phyloP scores from a whole-genome alignment of 2,797 vertebrate genomes.

The Sebastolobus alascanus region DNA sequence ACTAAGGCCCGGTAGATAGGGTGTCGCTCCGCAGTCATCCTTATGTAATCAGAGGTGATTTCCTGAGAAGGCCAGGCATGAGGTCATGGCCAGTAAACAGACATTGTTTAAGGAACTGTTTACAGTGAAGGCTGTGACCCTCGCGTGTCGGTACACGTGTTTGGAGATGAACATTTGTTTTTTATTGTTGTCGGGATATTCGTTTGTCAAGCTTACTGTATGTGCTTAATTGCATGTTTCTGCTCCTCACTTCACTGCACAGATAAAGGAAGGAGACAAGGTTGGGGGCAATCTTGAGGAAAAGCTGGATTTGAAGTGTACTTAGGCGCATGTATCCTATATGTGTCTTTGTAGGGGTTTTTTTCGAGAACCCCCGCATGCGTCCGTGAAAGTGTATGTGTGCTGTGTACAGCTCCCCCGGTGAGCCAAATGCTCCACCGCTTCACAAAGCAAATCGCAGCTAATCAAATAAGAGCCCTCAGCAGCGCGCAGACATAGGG shows the following conservation, averaged over 20 bases:
- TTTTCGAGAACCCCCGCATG: conserved; percentile 38
- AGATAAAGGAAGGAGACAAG: conserved; percentile 19
- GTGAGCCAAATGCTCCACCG: conserved; percentile 75
- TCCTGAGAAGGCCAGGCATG: conserved; percentile 55
- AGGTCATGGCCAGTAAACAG: conserved; percentile 61
- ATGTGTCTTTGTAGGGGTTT: conserved; percentile 44
- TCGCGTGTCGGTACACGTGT: neutral
- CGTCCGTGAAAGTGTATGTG: conserved; percentile 47
- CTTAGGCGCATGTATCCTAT: conserved; percentile 30
- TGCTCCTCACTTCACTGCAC: conserved; percentile 9
- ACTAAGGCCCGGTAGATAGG: conserved; percentile 58
- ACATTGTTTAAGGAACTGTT: neutral
- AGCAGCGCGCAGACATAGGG: conserved; percentile 65
- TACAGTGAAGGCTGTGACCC: conserved; percentile 1
- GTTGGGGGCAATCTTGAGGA: conserved; percentile 11
- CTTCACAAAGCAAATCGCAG: conserved; percentile 81
- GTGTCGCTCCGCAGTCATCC: conserved; percentile 63
- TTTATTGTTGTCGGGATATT: neutral
- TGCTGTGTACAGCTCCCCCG: conserved; percentile 60
- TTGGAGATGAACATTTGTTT: neutral
- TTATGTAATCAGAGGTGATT: conserved; percentile 73
- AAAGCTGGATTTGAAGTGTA: conserved; percentile 13
- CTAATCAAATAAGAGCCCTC: conserved; percentile 84
- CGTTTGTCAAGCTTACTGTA: neutral
- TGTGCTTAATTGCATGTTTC: neutral